Conservation (phyloP, 2,113 vertebrate species). For the Mustela nigripes region DNA sequence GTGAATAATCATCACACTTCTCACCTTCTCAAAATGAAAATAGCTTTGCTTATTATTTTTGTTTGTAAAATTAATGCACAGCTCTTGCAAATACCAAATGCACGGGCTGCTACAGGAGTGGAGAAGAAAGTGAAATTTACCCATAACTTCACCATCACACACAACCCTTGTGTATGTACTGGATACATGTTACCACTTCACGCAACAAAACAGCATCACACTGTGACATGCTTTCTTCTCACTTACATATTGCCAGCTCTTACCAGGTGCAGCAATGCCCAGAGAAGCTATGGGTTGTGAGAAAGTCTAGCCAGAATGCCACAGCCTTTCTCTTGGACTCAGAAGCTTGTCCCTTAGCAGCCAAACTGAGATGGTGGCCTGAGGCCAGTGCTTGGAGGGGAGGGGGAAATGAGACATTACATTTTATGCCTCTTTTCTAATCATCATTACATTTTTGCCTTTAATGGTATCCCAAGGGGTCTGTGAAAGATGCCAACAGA, state of each 20-base stretch:
- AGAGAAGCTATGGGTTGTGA: background rate
- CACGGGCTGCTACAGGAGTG: background rate
- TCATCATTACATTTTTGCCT: background rate
- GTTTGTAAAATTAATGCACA: background rate
- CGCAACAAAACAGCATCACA: background rate
- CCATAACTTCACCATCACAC: background rate
- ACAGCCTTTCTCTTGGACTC: background rate
- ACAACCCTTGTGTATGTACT: background rate
- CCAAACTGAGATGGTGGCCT: background rate
- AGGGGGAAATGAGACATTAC: background rate
- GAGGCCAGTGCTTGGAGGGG: background rate
- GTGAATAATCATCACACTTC: background rate
- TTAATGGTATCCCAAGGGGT: conserved; percentile 20
- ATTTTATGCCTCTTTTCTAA: background rate
- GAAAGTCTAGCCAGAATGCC: background rate
- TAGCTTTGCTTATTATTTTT: background rate
- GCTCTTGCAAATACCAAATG: background rate
- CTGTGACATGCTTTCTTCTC: background rate
- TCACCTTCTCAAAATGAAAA: conserved; percentile 36
- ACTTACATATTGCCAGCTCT: background rate
- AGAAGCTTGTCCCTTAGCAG: background rate
- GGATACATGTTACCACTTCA: background rate
- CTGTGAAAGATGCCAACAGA: background rate
- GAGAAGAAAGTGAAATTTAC: background rate
- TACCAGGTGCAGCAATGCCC: background rate